These are phyloP conservation scores for Yponomeuta plumbellus DNA, from an alignment of 2,888 invertebrate species.

Conservation along the genomic window DNA sequence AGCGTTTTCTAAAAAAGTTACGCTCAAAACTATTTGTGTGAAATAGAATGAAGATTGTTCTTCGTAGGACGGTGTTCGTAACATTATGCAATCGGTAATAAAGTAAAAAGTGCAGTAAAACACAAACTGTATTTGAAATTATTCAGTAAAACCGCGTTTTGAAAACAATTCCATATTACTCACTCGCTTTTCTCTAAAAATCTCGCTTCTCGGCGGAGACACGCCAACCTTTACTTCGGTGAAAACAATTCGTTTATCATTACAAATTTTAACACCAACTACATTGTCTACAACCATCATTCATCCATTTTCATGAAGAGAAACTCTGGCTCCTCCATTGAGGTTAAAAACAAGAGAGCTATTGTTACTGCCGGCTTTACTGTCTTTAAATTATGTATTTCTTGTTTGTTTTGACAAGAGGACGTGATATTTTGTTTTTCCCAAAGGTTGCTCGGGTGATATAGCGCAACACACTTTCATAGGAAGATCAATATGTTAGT, in stretches of 20 bases:
- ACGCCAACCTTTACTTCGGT: background rate
- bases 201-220: background rate
- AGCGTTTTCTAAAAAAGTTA: too few species aligned
- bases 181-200: too few species aligned
- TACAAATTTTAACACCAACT: background rate
- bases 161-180: too few species aligned
- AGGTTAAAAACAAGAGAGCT: background rate
- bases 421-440: background rate
- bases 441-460: background rate
- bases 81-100: too few species aligned
- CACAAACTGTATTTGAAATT: too few species aligned
- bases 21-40: too few species aligned
- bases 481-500: background rate
- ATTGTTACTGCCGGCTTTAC: background rate
- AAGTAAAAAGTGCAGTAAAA: too few species aligned
- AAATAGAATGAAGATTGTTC: too few species aligned
- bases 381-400: background rate
- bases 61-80: too few species aligned
- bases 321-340: background rate
- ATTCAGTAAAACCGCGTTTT: too few species aligned
- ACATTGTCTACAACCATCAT: background rate
- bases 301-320: conserved; percentile 3
- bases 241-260: background rate
- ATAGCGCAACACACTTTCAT: background rate
- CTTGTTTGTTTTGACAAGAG: background rate